Conservation (phyloP, 2,888 invertebrate species). For the Epinotia bilunana region DNA sequence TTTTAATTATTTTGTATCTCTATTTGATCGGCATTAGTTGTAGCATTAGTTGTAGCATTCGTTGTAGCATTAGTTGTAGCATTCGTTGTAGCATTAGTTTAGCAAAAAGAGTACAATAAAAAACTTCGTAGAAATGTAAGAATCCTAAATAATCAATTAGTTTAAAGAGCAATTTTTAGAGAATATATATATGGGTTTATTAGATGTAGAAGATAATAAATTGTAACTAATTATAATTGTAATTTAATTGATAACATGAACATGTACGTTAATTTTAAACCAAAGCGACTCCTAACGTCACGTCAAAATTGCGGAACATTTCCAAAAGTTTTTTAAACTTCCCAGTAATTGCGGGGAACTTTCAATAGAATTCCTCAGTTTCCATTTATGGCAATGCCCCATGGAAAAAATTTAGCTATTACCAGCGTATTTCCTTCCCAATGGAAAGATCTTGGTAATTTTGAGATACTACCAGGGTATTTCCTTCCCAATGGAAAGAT, state of each 20-base stretch:
- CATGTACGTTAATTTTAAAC: not conserved
- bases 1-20: slow-evolving; percentile 12
- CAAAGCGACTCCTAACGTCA: not conserved
- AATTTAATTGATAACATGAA: slow-evolving; percentile 6
- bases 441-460: too few species aligned
- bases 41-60: slow-evolving; percentile 58
- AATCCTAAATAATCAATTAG: slow-evolving; percentile 67
- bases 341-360: too few species aligned
- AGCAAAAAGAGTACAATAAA: slow-evolving; percentile 76
- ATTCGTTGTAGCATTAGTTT: slow-evolving; percentile 54
- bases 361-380: too few species aligned
- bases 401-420: too few species aligned
- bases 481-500: too few species aligned
- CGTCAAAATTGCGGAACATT: not conserved
- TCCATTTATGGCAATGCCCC: too few species aligned
- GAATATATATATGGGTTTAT: slow-evolving; percentile 45
- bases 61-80: slow-evolving; percentile 57
- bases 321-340: too few species aligned
- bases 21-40: too few species aligned
- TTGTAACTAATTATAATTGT: slow-evolving; percentile 21
- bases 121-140: slow-evolving; percentile 61
- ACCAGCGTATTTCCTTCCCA: too few species aligned
- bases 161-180: slow-evolving; percentile 44
- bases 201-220: not conserved
- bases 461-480: too few species aligned